Evolutionary conservation across 2,888 invertebrate genomes (phyloP).

Genomic region (Shargacucullia verbasci): DNA sequence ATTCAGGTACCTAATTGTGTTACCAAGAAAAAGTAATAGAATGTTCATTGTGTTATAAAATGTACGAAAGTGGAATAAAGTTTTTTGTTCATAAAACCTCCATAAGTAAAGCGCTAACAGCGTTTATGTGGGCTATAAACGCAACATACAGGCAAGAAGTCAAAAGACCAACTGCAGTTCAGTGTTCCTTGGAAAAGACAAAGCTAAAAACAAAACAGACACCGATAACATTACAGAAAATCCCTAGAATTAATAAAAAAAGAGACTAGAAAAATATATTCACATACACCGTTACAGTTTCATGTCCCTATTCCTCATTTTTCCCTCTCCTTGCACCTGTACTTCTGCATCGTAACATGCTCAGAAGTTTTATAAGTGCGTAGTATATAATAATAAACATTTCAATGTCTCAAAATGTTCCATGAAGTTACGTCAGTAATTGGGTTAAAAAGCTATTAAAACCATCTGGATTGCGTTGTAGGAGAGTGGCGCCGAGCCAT

Average conservation of each 20-base stretch:
- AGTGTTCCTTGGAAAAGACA: neutral
- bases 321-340: too few relatives aligned
- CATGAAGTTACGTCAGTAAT: conserved; percentile 61
- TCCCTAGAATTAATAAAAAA: too few relatives aligned
- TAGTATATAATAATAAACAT: conserved; percentile 57
- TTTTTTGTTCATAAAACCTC: conserved; percentile 43
- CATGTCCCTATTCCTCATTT: too few relatives aligned
- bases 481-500: conserved; percentile 51
- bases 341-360: conserved; percentile 11
- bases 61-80: conserved; percentile 30
- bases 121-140: conserved; percentile 33
- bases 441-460: conserved; percentile 75
- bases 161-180: conserved; percentile 11
- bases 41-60: conserved; percentile 38
- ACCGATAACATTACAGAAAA: too few relatives aligned
- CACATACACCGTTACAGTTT: too few relatives aligned
- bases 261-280: too few relatives aligned
- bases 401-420: conserved; percentile 57
- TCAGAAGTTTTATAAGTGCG: conserved; percentile 33
- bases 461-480: conserved; percentile 71
- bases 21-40: conserved; percentile 28
- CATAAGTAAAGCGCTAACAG: conserved; percentile 41
- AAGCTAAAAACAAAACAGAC: too few relatives aligned
- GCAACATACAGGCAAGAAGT: neutral
- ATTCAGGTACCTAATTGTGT: conserved; percentile 26